Evolutionary conservation across 2,797 vertebrate species (phyloP), one percentile per base, ranked within the genome.

Genomic region (Ciconia nigra): DNA sequence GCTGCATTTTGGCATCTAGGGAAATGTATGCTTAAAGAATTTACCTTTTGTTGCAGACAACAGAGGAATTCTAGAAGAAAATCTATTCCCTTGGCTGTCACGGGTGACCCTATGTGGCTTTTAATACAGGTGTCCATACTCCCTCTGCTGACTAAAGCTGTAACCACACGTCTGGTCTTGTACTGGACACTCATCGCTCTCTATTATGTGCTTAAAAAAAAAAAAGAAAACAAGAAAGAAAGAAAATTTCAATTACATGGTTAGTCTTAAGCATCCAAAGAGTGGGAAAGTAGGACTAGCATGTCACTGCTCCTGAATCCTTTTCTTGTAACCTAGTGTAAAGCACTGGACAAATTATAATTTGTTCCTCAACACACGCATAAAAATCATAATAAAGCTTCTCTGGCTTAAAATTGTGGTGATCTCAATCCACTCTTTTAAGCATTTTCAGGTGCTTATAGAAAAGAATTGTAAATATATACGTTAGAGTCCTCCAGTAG

Each of bases 111-210:
- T 35, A 3, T 6, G 35, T 37, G 49, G 69, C 67, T 92, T 57
- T 52, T 44, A 84, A 87, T 20, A 19, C 55, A 86, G 28, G 73
- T 77, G 49, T 91, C 90, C 73, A 33, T 26, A 51, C 94, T 96
- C 97, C 96, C 95, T 92, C 96, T 97, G 2, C 94, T 93, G 96
- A 93, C 95, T 65, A 7, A 76, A 93, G 79, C 78, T 84, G 83
- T 71, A 94, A 94, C 62, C 73, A 69, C 21, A 65, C 0, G 1
- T 5, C 33, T 74, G 59, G 31, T 25, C 55, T 83, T 21, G 39
- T 9, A 8, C 55, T n/a, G 83, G 88, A 65, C 66, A 22, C 15
- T 52, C 3, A 0, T 10, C 4, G 1, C 15, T 70, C 41, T 62
- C 47, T 51, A 7, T 25, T 12, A 28, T 1, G 3, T 7, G 11